Evolutionary conservation across 2,888 invertebrate genomes (phyloP), one percentile per base, ranked within the genome.

Genomic region (Malacosoma neustria): DNA sequence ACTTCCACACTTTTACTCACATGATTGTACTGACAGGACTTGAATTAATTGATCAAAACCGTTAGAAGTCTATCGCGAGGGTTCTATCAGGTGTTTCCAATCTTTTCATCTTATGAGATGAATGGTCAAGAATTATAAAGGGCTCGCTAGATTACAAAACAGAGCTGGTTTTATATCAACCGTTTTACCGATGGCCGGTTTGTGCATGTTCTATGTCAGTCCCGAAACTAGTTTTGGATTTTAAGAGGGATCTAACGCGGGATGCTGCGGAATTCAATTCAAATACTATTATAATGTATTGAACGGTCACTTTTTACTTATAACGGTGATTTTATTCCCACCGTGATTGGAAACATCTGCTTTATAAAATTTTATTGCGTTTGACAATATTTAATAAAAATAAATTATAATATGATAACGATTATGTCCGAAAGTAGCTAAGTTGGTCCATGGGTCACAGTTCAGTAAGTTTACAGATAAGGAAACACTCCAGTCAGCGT

Each of bases 161-260:
- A 49, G 69, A 73, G 77, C 75, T 63, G 70, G 71, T 70, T 72
- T 64, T 65, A 66, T 72, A 76, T 62, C 63, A 74, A 73, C 74
- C 77, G 79, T 79, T 80, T 69, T 63, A 70, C 73, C 73, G 75
- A 71, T 65, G 66, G 62, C 59, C 62, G 66, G 64, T 81, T 66
- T 81, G 68, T 64, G 76, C 74, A 70, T 67, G 71, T 69, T 72
- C 70, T 59, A 71, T 73, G 73, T 76, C 77, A 67, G 71, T 64
- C 52, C 58, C 52, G 61, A 79, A 85, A 84, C 84, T 76, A 76
- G 84, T 85, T 82, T 80, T 58, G 65, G 60, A 51, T 63, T 67
- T 68, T 64, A n/a, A 2, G 22, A 22, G 22, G 22, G 64, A 58
- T 66, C 61, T 58, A 57, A 54, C 58, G 54, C 51, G 52, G 61